These are phyloP conservation scores for Agrotis puta DNA, from an alignment of 2,888 invertebrate genomes.

Conservation along the genomic window DNA sequence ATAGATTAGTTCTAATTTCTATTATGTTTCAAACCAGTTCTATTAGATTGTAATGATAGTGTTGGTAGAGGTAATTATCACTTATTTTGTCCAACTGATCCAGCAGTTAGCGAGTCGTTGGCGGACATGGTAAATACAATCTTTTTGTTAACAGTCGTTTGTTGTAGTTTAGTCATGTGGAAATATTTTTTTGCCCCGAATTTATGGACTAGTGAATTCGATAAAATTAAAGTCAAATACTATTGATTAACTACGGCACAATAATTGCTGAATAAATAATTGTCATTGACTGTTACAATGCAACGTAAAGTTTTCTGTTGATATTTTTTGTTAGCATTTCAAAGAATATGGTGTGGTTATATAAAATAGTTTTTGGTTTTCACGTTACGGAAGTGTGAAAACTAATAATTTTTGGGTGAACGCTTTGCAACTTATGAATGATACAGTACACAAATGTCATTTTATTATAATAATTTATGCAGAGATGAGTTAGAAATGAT, in stretches of 20 bases:
- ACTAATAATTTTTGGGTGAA: not conserved
- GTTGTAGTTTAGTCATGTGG: conserved; percentile 55
- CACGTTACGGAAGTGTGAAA: conserved; percentile 17
- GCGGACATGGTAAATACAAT: conserved; percentile 44
- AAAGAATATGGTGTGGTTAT: conserved; percentile 10
- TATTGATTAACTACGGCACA: conserved; percentile 38
- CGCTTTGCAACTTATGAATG: not conserved
- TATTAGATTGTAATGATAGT: conserved; percentile 33
- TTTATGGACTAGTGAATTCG: conserved; percentile 52
- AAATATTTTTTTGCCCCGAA: conserved; percentile 59
- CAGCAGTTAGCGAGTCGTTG: conserved; percentile 43
- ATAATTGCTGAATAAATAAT: conserved; percentile 40
- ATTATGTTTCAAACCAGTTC: conserved; percentile 7
- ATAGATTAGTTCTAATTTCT: conserved; percentile 29
- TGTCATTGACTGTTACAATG: conserved; percentile 36
- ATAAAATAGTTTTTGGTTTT: conserved; percentile 5
- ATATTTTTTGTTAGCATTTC: conserved; percentile 26
- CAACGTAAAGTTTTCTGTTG: conserved; percentile 16
- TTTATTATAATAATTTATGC: too few species aligned
- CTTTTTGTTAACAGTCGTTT: conserved; percentile 43
- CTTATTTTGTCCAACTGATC: conserved; percentile 45
- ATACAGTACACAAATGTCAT: not conserved
- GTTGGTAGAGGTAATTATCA: conserved; percentile 41
- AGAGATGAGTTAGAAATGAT: too few species aligned
- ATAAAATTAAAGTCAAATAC: conserved; percentile 43